A percentile compares a stretch with the other conserved stretches of the same genome.
These are phyloP conservation scores for Diloba caeruleocephala DNA, from an alignment of 2,888 invertebrate genomes.

Conservation along the genomic window DNA sequence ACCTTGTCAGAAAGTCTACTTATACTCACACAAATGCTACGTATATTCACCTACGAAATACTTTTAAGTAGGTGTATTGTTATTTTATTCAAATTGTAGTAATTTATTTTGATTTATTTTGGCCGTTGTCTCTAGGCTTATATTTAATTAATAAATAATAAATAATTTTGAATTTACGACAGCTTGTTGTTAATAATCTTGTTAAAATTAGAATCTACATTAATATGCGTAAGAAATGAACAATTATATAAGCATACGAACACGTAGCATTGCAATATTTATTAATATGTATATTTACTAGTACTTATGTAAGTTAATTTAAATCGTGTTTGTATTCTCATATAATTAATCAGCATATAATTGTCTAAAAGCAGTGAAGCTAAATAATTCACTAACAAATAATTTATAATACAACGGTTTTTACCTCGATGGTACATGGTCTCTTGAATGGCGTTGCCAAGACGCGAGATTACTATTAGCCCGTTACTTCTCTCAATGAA, in stretches of 20 bases:
- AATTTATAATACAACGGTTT: constrained; percentile 46
- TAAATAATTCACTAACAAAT: constrained; percentile 8
- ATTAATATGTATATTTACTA: not conserved
- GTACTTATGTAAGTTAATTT: not conserved
- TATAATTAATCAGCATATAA: not conserved
- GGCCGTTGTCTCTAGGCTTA: constrained; percentile 33
- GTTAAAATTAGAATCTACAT: constrained; percentile 18
- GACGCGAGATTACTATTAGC: constrained; percentile 84
- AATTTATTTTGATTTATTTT: constrained; percentile 61
- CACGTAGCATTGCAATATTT: not conserved
- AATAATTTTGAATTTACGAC: constrained; percentile 14
- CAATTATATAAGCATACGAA: not conserved
- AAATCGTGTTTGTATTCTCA: not conserved
- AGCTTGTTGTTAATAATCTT: constrained; percentile 20
- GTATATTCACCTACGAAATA: constrained; percentile 68
- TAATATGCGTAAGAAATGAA: constrained; percentile 13
- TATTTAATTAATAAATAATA: constrained; percentile 45
- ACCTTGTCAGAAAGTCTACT: constrained; percentile 52
- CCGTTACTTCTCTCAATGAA: constrained; percentile 88
- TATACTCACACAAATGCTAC: constrained; percentile 59
- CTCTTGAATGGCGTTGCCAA: constrained; percentile 84
- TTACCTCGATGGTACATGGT: constrained; percentile 69
- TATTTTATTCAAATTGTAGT: constrained; percentile 61
- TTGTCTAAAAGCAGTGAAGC: not conserved
- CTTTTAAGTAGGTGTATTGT: constrained; percentile 60